phyloP scores from a whole-genome alignment of 2,888 invertebrate genomes.

The Philereme vetulata region DNA sequence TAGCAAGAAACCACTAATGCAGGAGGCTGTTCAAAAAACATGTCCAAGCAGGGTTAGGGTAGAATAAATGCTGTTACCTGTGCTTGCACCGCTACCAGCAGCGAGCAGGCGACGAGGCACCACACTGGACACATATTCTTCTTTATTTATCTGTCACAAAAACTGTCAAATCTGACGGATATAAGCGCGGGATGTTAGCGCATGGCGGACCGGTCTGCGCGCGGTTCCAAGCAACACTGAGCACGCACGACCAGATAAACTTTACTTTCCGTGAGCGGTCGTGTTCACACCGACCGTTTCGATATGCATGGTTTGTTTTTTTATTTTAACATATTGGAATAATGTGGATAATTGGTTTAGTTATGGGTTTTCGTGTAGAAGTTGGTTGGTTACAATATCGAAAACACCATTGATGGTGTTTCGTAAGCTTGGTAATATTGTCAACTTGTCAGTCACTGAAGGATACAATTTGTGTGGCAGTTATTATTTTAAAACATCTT shows the following conservation, averaged over 20 bases:
- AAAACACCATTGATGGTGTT: too few species aligned
- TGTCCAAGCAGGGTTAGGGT: constrained; percentile 22
- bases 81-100: constrained; percentile 59
- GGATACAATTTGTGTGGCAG: too few species aligned
- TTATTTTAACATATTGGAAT: constrained; percentile 22
- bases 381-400: neutral
- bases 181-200: constrained; percentile 54
- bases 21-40: constrained; percentile 35
- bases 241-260: constrained; percentile 57
- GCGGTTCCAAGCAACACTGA: constrained; percentile 68
- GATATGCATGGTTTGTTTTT: constrained; percentile 31
- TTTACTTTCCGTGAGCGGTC: constrained; percentile 75
- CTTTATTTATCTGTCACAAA: constrained; percentile 44
- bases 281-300: constrained; percentile 58
- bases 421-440: too few species aligned
- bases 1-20: constrained; percentile 39
- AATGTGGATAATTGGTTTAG: constrained; percentile 22
- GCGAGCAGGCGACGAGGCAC: constrained; percentile 57
- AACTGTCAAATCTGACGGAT: constrained; percentile 55
- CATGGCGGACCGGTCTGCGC: constrained; percentile 70
- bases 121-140: constrained; percentile 66
- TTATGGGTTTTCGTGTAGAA: constrained; percentile 9
- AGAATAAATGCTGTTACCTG: constrained; percentile 56
- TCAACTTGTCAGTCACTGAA: too few species aligned
- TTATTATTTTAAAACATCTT: too few species aligned